Conservation (phyloP, 2,113 vertebrate species). For the Pelmatolapia mariae region DNA sequence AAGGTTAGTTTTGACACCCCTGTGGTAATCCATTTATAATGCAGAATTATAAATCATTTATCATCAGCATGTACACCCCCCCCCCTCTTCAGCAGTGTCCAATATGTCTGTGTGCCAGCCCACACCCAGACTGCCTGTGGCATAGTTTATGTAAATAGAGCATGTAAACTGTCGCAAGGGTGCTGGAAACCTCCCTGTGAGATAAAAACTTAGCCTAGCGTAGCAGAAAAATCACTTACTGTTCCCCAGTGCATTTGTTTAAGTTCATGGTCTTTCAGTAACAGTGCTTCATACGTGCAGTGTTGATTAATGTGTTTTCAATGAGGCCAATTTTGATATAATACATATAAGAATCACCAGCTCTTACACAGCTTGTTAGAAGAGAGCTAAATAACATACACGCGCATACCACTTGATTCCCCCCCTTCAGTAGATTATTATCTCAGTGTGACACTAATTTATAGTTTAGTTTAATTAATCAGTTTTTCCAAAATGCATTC, state of each 20-base stretch:
- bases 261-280: background rate
- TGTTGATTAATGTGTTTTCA: background rate
- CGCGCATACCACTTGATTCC: background rate
- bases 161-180: slow-evolving; percentile 5
- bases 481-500: background rate
- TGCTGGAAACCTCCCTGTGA: background rate
- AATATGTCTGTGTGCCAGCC: background rate
- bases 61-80: background rate
- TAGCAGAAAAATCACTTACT: slow-evolving; percentile 19
- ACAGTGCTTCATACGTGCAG: background rate
- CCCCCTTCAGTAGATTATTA: background rate
- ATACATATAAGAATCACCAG: background rate
- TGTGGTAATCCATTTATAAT: slow-evolving; percentile 21
- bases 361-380: background rate
- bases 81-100: background rate
- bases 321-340: background rate
- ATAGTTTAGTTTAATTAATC: background rate
- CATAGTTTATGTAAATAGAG: slow-evolving; percentile 39
- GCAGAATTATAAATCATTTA: slow-evolving; percentile 22
- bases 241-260: background rate
- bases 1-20: slow-evolving; percentile 9
- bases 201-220: background rate
- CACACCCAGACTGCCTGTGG: background rate
- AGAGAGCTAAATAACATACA: background rate
- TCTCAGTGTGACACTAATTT: background rate